Conservation (phyloP, 2,797 vertebrate genomes). For the Tapirus indicus region DNA sequence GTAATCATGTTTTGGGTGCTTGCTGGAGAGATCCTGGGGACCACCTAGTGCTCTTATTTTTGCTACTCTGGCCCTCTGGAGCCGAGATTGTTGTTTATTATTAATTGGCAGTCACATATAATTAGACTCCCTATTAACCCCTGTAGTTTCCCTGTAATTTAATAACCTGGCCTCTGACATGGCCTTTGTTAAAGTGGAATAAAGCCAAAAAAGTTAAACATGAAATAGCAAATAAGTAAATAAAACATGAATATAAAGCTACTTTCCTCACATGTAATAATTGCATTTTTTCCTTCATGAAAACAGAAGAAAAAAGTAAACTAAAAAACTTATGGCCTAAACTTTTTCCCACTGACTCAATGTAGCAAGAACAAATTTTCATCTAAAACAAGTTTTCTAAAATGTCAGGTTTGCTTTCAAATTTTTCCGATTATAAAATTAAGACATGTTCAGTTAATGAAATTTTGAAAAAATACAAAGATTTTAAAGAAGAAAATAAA, state of each 20-base stretch:
- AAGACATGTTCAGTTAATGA: neutral
- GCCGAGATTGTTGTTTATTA: neutral
- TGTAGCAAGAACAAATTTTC: neutral
- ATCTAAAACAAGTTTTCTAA: constrained; percentile 78
- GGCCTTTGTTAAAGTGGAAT: neutral
- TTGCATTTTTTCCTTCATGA: neutral
- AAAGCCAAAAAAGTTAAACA: neutral
- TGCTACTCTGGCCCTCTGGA: neutral
- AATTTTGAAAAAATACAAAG: neutral
- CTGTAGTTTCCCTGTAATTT: neutral
- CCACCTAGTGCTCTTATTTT: neutral
- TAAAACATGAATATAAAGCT: neutral
- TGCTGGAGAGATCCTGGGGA: neutral
- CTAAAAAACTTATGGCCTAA: neutral
- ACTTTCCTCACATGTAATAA: neutral
- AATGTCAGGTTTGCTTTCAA: constrained; percentile 79
- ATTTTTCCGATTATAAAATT: constrained; percentile 21
- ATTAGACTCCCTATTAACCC: neutral
- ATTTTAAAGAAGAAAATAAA: neutral
- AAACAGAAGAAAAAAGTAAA: constrained; percentile 20
- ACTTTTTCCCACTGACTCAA: constrained; percentile 7
- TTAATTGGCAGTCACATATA: neutral
- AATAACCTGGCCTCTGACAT: neutral
- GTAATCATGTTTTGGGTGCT: neutral
- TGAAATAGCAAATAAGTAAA: neutral